These are phyloP conservation scores for Corvus hawaiiensis DNA, from an alignment of 2,113 vertebrate species.

Conservation along the genomic window DNA sequence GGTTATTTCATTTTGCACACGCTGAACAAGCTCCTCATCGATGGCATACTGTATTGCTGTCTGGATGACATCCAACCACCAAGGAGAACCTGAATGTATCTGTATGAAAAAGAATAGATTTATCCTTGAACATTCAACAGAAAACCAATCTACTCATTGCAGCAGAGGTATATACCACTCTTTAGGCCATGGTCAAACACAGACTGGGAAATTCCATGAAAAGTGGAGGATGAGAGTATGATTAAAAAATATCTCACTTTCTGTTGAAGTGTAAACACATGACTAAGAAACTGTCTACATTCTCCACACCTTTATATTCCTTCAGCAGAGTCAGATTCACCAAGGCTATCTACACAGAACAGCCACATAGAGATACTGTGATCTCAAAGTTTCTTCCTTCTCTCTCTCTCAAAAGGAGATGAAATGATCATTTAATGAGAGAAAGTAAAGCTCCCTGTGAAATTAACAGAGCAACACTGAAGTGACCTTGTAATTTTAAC, in stretches of 20 bases:
- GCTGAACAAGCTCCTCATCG: constrained; percentile 89
- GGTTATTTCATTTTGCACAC: constrained; percentile 91
- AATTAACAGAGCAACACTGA: neutral
- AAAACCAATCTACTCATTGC: neutral
- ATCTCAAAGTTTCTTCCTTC: neutral
- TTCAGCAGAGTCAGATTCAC: neutral
- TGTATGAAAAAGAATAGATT: constrained; percentile 14
- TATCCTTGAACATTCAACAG: neutral
- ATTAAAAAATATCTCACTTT: neutral
- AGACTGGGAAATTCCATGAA: neutral
- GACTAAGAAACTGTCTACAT: neutral
- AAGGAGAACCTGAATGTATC: constrained; percentile 79
- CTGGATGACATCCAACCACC: constrained; percentile 95
- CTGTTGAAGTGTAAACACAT: neutral
- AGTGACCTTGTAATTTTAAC: neutral
- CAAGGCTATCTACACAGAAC: neutral
- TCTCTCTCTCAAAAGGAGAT: neutral
- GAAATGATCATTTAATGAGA: neutral
- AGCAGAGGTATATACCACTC: neutral
- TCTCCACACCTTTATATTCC: neutral
- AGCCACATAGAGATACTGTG: neutral
- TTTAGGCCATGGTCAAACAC: neutral
- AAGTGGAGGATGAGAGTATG: neutral
- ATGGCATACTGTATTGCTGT: constrained; percentile 80
- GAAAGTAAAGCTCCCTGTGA: neutral